Conservation (phyloP, 2,113 vertebrate species). For the Dinomys branickii region DNA sequence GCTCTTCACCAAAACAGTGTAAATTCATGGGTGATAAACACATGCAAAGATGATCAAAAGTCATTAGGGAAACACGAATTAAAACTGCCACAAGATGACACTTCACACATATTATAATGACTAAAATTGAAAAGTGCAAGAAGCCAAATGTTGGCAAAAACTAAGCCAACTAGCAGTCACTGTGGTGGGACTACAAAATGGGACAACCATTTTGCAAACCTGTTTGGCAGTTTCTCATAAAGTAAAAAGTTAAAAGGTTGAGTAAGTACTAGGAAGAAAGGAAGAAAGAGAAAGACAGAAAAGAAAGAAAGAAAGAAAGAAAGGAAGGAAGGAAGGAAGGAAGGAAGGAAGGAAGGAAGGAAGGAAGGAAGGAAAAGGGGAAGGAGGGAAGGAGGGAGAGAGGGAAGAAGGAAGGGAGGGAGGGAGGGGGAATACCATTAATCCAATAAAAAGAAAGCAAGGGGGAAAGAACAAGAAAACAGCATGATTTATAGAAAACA, state of each 20-base stretch:
- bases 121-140: background rate
- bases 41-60: background rate
- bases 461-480: background rate
- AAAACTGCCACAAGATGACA: background rate
- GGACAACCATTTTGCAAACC: background rate
- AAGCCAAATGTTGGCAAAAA: background rate
- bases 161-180: background rate
- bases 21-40: background rate
- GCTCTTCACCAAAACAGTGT: background rate
- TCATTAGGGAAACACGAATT: background rate
- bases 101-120: background rate
- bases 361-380: background rate
- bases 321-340: background rate
- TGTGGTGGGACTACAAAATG: background rate
- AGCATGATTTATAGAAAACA: background rate
- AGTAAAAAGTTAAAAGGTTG: background rate
- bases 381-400: background rate
- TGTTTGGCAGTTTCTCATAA: background rate
- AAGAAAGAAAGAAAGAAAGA: too few species aligned
- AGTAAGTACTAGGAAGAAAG: background rate
- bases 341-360: background rate
- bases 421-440: background rate
- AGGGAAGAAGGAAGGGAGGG: background rate
- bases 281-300: too few species aligned
- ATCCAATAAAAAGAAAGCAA: background rate